These are phyloP conservation scores for Podarcis raffonei DNA, from an alignment of 2,113 vertebrate species.

Conservation along the genomic window DNA sequence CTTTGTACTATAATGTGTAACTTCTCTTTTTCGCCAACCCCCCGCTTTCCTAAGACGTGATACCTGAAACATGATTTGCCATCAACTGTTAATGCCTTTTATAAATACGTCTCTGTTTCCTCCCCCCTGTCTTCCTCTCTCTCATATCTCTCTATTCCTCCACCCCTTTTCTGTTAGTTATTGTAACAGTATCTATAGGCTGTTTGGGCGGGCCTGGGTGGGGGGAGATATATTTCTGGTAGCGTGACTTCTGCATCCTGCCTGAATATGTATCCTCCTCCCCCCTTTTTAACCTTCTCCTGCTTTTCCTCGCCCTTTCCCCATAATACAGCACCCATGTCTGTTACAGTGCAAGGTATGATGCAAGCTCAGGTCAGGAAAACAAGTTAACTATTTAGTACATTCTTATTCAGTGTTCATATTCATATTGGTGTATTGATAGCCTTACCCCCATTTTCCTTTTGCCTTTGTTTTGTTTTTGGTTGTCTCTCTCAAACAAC, in stretches of 20 bases:
- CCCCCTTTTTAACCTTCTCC: slow-evolving; percentile 7
- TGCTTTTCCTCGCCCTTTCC: slow-evolving; percentile 46
- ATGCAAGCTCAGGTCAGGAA: slow-evolving; percentile 91
- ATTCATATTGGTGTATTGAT: slow-evolving; percentile 52
- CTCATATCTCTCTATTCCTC: neutral
- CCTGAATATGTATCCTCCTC: slow-evolving; percentile 28
- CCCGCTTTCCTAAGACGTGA: slow-evolving; percentile 70
- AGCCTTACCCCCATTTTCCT: slow-evolving; percentile 48
- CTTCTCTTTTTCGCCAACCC: slow-evolving; percentile 43
- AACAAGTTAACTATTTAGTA: slow-evolving; percentile 70
- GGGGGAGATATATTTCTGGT: fast-evolving
- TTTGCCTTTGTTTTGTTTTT: slow-evolving; percentile 53
- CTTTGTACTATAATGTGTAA: slow-evolving; percentile 83
- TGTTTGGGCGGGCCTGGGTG: slow-evolving; percentile 62
- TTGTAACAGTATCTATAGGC: slow-evolving; percentile 62
- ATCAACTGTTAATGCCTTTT: slow-evolving; percentile 89
- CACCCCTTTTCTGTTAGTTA: slow-evolving; percentile 33
- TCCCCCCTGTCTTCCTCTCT: slow-evolving; percentile 11
- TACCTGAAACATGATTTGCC: slow-evolving; percentile 80
- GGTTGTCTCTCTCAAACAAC: slow-evolving; percentile 59
- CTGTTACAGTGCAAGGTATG: slow-evolving; percentile 76
- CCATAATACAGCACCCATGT: slow-evolving; percentile 53
- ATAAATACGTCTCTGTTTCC: slow-evolving; percentile 74
- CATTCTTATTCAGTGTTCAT: slow-evolving; percentile 71
- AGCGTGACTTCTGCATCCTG: slow-evolving; percentile 24